A percentile compares a stretch with the other conserved stretches of the same genome.
Conservation (phyloP, 1,140 invertebrate genomes). For the Neodiprion lecontei region DNA sequence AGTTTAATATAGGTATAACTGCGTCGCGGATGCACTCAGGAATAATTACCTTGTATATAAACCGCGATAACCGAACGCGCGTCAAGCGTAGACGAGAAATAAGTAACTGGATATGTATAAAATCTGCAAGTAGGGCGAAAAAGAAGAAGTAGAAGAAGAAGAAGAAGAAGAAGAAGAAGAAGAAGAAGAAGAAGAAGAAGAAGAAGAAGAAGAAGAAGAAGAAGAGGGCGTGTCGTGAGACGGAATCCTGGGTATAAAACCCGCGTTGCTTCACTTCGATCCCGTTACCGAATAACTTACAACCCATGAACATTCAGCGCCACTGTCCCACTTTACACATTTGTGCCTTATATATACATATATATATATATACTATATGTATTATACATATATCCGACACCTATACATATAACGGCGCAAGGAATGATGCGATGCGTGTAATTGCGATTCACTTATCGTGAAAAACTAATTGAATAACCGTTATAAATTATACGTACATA, state of each 20-base stretch:
- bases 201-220: neutral
- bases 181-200: slow-evolving; percentile 4
- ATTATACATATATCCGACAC: too few relatives aligned
- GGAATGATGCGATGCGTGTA: too few relatives aligned
- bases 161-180: slow-evolving; percentile 3
- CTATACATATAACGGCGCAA: too few relatives aligned
- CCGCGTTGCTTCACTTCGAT: slow-evolving; percentile 8
- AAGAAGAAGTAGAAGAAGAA: neutral
- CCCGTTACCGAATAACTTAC: slow-evolving; percentile 7
- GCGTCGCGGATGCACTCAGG: too few relatives aligned
- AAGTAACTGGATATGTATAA: neutral
- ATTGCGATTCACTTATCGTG: too few relatives aligned
- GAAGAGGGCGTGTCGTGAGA: slow-evolving; percentile 1
- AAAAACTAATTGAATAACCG: too few relatives aligned
- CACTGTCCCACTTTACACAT: neutral
- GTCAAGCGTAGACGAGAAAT: neutral
- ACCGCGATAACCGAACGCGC: neutral
- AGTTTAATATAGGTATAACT: too few relatives aligned
- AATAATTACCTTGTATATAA: too few relatives aligned
- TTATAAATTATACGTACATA: too few relatives aligned
- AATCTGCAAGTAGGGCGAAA: neutral
- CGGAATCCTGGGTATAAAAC: neutral
- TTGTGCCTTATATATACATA: too few relatives aligned
- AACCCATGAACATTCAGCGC: neutral
- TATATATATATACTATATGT: too few relatives aligned